Evolutionary conservation across 2,113 vertebrate species (phyloP), one percentile per base, ranked within the genome.

Genomic region (Willisornis vidua): DNA sequence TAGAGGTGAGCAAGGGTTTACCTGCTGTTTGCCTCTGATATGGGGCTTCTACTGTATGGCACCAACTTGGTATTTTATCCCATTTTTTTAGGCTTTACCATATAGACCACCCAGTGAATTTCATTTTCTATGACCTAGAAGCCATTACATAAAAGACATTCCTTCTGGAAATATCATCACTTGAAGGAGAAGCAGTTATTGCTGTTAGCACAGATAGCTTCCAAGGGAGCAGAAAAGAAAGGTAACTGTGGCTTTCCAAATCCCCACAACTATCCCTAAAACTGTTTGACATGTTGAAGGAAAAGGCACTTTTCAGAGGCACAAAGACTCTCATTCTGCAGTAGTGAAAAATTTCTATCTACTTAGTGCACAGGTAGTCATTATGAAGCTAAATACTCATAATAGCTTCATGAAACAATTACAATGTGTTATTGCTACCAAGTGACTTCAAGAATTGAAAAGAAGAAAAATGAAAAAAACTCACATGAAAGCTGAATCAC

Each of bases 361-460:
- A 17, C 35, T 41, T 71, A 83, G n/a, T 10, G 35, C 45, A 85
- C 33, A 93, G 39, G 85, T 91, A 94, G 67, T 82, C 7, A 4
- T 91, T 94, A 79, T 57, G 43, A 89, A 89, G 33, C 54, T 63
- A 94, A 93, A 85, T 85, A 89, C 25, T 85, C 23, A 35, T 55
- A 96, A 89, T 22, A 74, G 46, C 19, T 86, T 95, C 70, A 80
- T 93, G 85, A 94, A 95, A 93, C 55, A 79, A 93, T 86, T 93
- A 52, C 9, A 37, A 12, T 54, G 15, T 46, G 76, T 63, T 84
- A 49, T 57, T 68, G 90, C 94, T 93, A 82, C 49, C 68, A 79
- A 81, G 26, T 61, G 54, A 77, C 54, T 93, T 91, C n/a, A 67
- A 83, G 68, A 16, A 82, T 46, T 86, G 49, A 37, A 70, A 89